A percentile compares a stretch with the other conserved stretches of the same genome.
Conservation (phyloP, 2,888 invertebrate species). For the Steinernema hermaphroditum region DNA sequence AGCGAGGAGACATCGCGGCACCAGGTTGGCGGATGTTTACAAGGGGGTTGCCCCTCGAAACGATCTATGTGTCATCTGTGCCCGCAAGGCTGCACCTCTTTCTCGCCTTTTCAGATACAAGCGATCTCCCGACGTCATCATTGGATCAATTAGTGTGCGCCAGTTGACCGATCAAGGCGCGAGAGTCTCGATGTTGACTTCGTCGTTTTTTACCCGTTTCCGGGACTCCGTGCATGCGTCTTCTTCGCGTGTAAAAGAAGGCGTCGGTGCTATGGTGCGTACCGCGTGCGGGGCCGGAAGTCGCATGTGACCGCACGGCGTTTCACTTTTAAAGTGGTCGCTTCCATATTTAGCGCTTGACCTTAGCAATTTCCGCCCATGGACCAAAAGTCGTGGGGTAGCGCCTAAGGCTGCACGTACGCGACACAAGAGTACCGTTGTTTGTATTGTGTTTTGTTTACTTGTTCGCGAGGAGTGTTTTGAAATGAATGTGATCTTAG, state of each 20-base stretch:
- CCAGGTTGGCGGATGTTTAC: not conserved
- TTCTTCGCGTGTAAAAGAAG: not conserved
- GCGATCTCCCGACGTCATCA: not conserved
- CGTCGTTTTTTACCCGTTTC: not conserved
- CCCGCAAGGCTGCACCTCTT: too few species aligned
- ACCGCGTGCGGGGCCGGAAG: slow-evolving; percentile 10
- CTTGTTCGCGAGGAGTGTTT: not conserved
- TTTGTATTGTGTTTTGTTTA: not conserved
- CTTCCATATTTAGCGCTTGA: not conserved
- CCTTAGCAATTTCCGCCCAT: not conserved
- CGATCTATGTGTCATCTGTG: not conserved
- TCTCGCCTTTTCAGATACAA: too few species aligned
- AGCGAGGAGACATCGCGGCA: too few species aligned
- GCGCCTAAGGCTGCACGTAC: too few species aligned
- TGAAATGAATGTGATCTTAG: not conserved
- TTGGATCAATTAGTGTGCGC: not conserved
- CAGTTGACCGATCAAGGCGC: not conserved
- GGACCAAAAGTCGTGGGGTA: too few species aligned
- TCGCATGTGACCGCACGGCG: not conserved
- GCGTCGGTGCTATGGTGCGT: not conserved
- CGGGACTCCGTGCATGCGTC: not conserved
- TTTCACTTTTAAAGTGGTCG: slow-evolving; percentile 19
- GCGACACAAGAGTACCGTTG: not conserved
- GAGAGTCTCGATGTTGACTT: not conserved
- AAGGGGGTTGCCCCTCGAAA: not conserved